Base-by-base conservation (phyloP, 1,140 invertebrate genomes). In the Reticulitermes speratus region DNA sequence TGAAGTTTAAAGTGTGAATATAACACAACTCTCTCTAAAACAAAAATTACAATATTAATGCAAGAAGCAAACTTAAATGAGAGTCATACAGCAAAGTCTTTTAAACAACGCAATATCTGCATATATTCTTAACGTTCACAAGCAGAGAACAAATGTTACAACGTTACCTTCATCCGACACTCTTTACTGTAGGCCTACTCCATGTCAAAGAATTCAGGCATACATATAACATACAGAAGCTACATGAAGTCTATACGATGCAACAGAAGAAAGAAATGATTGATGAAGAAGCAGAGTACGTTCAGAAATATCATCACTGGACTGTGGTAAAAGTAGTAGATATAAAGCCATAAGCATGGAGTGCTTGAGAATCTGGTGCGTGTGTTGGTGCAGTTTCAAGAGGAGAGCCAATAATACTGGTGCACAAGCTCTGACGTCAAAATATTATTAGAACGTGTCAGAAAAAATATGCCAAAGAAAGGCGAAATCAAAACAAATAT, bases 361-460 rank as follows among this genome's bases (percentile, higher is more conserved):
- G 25, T 30, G 65, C 65, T 9, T 75, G 0, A 75, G 14, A 75
- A n/a, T 25, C 7, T 75, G 25, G 7, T 25, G 25, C 65, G 2
- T 30, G 2, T 8, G 8, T 30, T 75, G 65, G 65, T 75, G 65
- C 65, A 75, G 7, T 1, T 75, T 75, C 25, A 75, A 65, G 21
- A 65, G 21, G 19, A 65, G 1, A 65, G 25, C 59, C 45, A 55
- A 5, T 55, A 16, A 30, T 30, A 75, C 25, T 75, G 25, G 65
- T 75, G 65, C 65, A 75, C 7, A 75, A 75, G 65, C 65, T 75
- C 65, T 75, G 65, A n/a, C n/a, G n/a, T 30, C n/a, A 75, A 55
- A 75, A 75, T 6, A 75, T 30, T 30, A 75, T 30, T 75, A 30
- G 7, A 75, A 75, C n/a, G 65, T 75, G 65, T 75, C 65, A 75